Evolutionary conservation across 2,797 vertebrate species (phyloP), one percentile per base, ranked within the genome.

Genomic region (Leptodactylus fallax): DNA sequence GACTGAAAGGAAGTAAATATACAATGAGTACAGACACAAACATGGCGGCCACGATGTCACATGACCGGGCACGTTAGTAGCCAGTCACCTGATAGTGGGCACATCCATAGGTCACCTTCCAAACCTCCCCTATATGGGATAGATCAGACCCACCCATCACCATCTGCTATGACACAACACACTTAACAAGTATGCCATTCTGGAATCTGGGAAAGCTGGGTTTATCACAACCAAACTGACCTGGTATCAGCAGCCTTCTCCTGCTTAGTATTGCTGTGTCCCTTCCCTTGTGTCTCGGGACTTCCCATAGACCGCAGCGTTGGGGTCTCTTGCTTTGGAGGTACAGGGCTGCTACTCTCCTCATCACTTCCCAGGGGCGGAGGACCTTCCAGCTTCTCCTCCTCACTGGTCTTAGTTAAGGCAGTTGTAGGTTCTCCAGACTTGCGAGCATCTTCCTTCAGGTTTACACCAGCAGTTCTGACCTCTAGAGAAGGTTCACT

Each of bases 1-100:
- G 85, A 74, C 95, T 96, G 60, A 63, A 90, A 86, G 60, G 80
- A 87, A 87, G 84, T 71, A 49, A 49, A 58, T 13, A 19, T 7
- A 6, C 13, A n/a, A 47, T 69, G 17, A 36, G 49, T 9, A 47
- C 14, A 45, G 36, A 49, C 3, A 47, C 21, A 0, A 4, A 36
- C 9, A 49, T 21, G 17, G 17, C 0, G 69, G 69, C 36, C 45
- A 11, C 17, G 8, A 6, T 16, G 6, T 69, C 69, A 74, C 45
- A n/a, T 49, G 19, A 11, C 47, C 45, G 10, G 61, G 10, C n/a
- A 9, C 1, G 7, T 3, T 8, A 71, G 67, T 36, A 71, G 14
- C 17, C 27, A 72, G 36, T 8, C 36, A 36, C 36, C 36, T 36
- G 36, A 10, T 17, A 61, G 6, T 21, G 16, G 14, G 27, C 6